Conservation (phyloP, 1,140 invertebrate genomes). For the Gyrodactylus bullatarudis region DNA sequence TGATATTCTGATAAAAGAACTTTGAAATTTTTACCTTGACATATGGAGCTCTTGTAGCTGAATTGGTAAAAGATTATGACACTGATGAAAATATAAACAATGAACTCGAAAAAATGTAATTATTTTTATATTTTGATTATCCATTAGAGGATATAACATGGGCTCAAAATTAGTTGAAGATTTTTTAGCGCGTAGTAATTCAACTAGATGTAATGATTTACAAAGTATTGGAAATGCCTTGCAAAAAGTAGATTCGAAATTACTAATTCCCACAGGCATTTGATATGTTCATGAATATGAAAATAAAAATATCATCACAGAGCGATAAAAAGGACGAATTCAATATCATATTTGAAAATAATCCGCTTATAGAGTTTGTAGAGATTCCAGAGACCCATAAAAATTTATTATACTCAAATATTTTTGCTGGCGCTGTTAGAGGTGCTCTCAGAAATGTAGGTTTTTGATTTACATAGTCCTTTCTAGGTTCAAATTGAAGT, state of each 20-base stretch:
- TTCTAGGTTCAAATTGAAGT: slow-evolving; percentile 33
- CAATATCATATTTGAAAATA: slow-evolving; percentile 63
- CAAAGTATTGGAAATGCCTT: slow-evolving; percentile 87
- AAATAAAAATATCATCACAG: slow-evolving; percentile 62
- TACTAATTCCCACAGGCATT: slow-evolving; percentile 28
- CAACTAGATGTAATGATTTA: slow-evolving; percentile 61
- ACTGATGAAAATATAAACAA: slow-evolving; percentile 50
- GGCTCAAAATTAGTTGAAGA: slow-evolving; percentile 84
- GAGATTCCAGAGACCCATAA: slow-evolving; percentile 58
- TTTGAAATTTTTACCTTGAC: slow-evolving; percentile 66
- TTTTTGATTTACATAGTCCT: not conserved
- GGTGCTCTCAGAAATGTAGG: slow-evolving; percentile 62
- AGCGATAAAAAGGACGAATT: slow-evolving; percentile 71
- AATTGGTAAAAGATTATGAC: slow-evolving; percentile 82
- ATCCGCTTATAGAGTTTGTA: slow-evolving; percentile 88
- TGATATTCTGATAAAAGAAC: not conserved
- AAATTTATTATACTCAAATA: slow-evolving; percentile 61
- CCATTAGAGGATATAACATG: slow-evolving; percentile 57
- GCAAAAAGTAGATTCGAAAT: slow-evolving; percentile 25
- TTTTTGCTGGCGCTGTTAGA: slow-evolving; percentile 44
- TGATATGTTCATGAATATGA: slow-evolving; percentile 60
- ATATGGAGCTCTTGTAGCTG: slow-evolving; percentile 76
- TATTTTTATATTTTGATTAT: slow-evolving; percentile 4
- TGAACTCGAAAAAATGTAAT: slow-evolving; percentile 24
- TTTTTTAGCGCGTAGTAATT: slow-evolving; percentile 59